Conservation (phyloP, 1,140 invertebrate genomes). For the Micrasema minimum region DNA sequence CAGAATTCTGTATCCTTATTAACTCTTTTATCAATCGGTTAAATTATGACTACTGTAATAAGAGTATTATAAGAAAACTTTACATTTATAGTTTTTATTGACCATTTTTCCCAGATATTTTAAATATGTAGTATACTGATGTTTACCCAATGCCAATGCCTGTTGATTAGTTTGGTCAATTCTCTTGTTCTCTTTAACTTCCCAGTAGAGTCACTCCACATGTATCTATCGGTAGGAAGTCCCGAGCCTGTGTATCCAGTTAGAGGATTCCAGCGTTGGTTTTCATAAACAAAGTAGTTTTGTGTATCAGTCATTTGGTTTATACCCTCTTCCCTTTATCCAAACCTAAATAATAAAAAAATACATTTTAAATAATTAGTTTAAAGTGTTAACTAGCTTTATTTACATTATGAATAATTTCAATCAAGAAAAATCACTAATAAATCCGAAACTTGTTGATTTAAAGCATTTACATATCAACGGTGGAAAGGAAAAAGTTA, state of each 20-base stretch:
- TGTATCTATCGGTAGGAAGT: constrained; percentile 86
- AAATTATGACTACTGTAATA: too few species aligned
- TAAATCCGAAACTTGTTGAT: too few species aligned
- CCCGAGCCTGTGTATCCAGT: constrained; percentile 87
- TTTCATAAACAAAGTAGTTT: constrained; percentile 90
- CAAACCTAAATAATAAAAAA: constrained; percentile 18
- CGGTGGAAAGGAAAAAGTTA: too few species aligned
- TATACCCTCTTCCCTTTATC: constrained; percentile 74
- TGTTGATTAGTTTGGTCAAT: constrained; percentile 84
- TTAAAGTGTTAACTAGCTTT: too few species aligned
- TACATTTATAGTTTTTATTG: too few species aligned
- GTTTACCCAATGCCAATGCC: constrained; percentile 92
- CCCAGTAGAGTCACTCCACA: constrained; percentile 90
- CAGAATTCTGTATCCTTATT: too few species aligned
- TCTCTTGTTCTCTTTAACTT: constrained; percentile 84
- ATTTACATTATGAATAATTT: not conserved
- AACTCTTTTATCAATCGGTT: too few species aligned
- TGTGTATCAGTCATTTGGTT: constrained; percentile 85
- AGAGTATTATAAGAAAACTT: too few species aligned
- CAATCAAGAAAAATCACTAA: not conserved
- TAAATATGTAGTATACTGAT: too few species aligned
- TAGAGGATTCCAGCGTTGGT: constrained; percentile 92
- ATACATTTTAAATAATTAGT: not conserved
- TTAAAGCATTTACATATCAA: too few species aligned
- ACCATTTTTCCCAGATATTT: too few species aligned